Evolutionary conservation across 2,888 invertebrate species (phyloP), one percentile per base, ranked within the genome.

Genomic region (Branchipolynoe longqiensis): DNA sequence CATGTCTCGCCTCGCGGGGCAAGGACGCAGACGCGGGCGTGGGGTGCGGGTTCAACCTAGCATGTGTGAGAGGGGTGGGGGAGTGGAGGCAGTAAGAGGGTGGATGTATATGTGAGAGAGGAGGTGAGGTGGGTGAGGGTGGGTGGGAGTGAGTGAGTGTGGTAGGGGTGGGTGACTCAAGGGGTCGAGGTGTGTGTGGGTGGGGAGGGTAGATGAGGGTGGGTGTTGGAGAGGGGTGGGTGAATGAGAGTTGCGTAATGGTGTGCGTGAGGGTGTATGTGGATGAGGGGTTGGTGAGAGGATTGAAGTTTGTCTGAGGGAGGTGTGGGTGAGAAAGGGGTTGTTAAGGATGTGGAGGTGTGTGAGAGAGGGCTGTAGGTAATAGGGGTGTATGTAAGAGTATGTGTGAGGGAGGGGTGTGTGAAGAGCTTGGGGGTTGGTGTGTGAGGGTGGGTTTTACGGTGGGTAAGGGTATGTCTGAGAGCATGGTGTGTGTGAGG

Each of bases 1-100:
- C 69, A 69, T 69, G 69, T 69, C 36, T 38, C 38, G 69, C 69
- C 69, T 69, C 6, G 69, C 1, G 69, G 36, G 14, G 58, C 25
- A 4, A 25, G 14, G 58, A 4, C 58, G 4, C 25, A 4, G 14
- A n/a, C 18, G 14, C 4, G 58, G 25, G 12, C 22, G 58, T 58
- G 58, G 12, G 12, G 14, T 58, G n/a, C 12, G 4, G 58, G 12
- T 58, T n/a, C n/a, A n/a, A n/a, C n/a, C n/a, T n/a, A n/a, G n/a
- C n/a, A n/a, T n/a, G n/a, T n/a, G 69, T 33, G 38, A 38, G 33
- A 62, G 33, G 31, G 4, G 62, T 3, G 33, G 33, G n/a, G 8
- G 8, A 48, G 48, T 48, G 48, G 48, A 48, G 58, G 58, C 4
- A 8, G 58, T 8, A 58, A 25, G 4, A n/a, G 58, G n/a, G 58